Conservation (phyloP, 2,113 vertebrate species). For the Hemicordylus capensis region DNA sequence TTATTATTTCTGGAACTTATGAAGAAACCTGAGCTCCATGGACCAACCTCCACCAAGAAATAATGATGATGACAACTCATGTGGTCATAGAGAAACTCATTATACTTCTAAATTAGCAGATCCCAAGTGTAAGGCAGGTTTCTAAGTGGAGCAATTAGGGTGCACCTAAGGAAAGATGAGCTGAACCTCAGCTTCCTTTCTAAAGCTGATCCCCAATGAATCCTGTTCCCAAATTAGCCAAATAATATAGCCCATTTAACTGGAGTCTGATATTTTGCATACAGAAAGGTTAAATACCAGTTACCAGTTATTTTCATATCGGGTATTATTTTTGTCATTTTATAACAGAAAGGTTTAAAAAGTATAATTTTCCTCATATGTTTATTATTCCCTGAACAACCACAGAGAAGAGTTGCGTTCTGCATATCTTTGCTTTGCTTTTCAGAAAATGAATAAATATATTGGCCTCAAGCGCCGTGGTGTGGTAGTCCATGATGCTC, state of each 20-base stretch:
- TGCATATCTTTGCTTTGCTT: constrained; percentile 43
- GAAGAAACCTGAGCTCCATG: constrained; percentile 16
- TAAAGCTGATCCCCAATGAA: not conserved
- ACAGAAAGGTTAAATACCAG: constrained; percentile 12
- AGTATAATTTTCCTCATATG: not conserved
- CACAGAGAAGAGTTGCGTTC: not conserved
- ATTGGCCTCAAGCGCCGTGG: not conserved
- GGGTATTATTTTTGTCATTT: constrained; percentile 35
- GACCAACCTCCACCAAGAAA: not conserved
- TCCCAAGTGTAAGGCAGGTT: not conserved
- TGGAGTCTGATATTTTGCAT: constrained; percentile 33
- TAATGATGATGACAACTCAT: not conserved
- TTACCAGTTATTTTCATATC: constrained; percentile 17
- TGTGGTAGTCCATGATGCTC: constrained; percentile 40
- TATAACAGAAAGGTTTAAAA: constrained; percentile 1
- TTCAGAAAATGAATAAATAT: constrained; percentile 65
- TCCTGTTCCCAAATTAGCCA: not conserved
- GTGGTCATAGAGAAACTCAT: not conserved
- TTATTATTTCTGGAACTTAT: constrained; percentile 43
- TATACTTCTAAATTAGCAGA: not conserved
- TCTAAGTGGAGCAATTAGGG: not conserved
- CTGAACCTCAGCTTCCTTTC: not conserved
- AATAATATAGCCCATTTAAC: constrained; percentile 3
- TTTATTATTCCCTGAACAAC: constrained; percentile 15
- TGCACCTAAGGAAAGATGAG: too few species aligned